Evolutionary conservation across 2,888 invertebrate genomes (phyloP).

Genomic region (Amorpha juglandis): DNA sequence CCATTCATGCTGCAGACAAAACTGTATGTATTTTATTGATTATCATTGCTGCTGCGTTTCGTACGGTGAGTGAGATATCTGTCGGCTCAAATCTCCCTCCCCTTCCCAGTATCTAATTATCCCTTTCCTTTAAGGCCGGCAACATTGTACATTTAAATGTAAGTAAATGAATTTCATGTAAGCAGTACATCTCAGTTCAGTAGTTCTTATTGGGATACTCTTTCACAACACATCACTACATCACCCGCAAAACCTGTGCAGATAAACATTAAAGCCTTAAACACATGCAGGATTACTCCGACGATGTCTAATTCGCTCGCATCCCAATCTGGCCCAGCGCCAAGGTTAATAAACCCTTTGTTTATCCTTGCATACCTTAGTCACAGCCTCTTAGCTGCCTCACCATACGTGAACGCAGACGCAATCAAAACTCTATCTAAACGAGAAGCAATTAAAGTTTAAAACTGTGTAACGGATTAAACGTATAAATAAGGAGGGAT

Average conservation of each 20-base stretch:
- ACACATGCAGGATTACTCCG: slow-evolving; percentile 55
- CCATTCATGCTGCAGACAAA: too few relatives aligned
- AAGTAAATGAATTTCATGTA: not conserved
- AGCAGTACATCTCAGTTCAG: too few relatives aligned
- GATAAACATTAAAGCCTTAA: slow-evolving; percentile 31
- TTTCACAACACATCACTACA: not conserved
- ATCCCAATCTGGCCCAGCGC: slow-evolving; percentile 70
- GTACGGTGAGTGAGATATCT: too few relatives aligned
- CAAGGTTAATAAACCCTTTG: slow-evolving; percentile 78
- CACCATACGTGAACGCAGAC: slow-evolving; percentile 41
- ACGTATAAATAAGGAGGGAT: slow-evolving; percentile 74
- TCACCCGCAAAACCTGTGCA: slow-evolving; percentile 24
- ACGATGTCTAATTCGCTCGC: slow-evolving; percentile 62
- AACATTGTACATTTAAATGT: not conserved
- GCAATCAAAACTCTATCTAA: slow-evolving; percentile 58
- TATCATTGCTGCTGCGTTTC: too few relatives aligned
- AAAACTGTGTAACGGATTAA: slow-evolving; percentile 48
- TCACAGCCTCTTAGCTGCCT: slow-evolving; percentile 52
- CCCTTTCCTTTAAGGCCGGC: too few relatives aligned
- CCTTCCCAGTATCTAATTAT: too few relatives aligned
- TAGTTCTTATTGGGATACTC: not conserved
- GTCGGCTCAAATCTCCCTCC: too few relatives aligned
- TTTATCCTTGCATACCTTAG: slow-evolving; percentile 61
- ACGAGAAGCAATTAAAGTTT: slow-evolving; percentile 49
- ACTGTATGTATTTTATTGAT: too few relatives aligned